Conservation (phyloP, 2,113 vertebrate genomes). For the Eptatretus burgeri region DNA sequence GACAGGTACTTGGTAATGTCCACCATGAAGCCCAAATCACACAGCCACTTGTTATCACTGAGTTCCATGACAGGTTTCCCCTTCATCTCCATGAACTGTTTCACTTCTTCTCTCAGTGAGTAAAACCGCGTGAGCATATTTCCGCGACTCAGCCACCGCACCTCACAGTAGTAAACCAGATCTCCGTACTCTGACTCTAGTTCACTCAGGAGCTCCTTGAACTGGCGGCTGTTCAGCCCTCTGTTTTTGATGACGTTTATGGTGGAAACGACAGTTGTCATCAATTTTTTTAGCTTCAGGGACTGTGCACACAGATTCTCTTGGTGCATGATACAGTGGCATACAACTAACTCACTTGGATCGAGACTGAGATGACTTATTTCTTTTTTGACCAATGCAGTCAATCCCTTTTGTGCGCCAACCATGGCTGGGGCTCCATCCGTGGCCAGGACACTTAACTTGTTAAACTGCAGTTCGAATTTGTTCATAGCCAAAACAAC, state of each 20-base stretch:
- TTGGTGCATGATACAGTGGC: conserved; percentile 12
- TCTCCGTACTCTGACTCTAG: conserved; percentile 12
- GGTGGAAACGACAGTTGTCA: conserved; percentile 7
- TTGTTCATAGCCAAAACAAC: conserved; percentile 4
- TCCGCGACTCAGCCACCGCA: conserved; percentile 1
- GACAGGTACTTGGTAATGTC: conserved; percentile 6
- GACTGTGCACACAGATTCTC: conserved; percentile 11
- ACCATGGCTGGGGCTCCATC: conserved; percentile 4
- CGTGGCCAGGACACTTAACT: neutral
- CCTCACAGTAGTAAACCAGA: conserved; percentile 11
- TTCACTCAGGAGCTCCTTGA: no score
- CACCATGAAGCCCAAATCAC: conserved; percentile 6
- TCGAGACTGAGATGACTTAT: conserved; percentile 9
- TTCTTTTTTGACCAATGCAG: conserved; percentile 12
- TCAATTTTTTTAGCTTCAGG: conserved; percentile 8
- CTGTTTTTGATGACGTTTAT: conserved; percentile 12
- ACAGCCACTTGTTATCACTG: conserved; percentile 1
- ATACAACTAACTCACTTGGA: conserved; percentile 11
- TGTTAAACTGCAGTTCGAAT: neutral
- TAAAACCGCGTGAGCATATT: conserved; percentile 10
- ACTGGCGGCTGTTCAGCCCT: conserved; percentile 10
- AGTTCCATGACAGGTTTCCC: neutral
- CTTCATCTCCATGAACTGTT: conserved; percentile 4
- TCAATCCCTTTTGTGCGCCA: conserved; percentile 8
- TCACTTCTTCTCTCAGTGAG: conserved; percentile 8